Base-by-base conservation (phyloP, 37 sponge, comb jelly and placozoan species). In the Haliclona indistincta region DNA sequence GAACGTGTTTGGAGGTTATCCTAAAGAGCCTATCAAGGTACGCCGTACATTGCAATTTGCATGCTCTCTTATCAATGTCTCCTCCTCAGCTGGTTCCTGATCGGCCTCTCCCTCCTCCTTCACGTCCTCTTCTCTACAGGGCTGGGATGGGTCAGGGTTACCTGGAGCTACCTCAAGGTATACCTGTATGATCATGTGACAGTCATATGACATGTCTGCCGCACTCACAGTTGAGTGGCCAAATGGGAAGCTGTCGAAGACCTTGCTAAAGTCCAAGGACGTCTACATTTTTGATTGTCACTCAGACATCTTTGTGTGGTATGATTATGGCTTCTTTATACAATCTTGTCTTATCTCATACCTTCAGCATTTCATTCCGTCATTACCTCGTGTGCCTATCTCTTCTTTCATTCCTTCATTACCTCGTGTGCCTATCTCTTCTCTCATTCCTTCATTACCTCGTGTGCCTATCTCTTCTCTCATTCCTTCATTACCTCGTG, bases 131-230 rank as follows among this genome's bases (percentile, higher is more conserved):
- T 7, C 55, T 94, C 29, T 90, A 91, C 64, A 75, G 77, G 43
- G 95, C 86, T 0, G 85, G 76, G 28, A 73, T 96, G 51, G 97
- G 97, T 17, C 79, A 83, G 38, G 97, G 97, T 26, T 96, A 93
- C 60, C 75, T 96, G 71, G 97, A 96, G 73, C 79, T 96, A 25
- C 97, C 97, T 17, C 97, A 96, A 70, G 80, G 85, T 78, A 67
- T 29, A 73, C 37, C 41, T 20, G 1, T 28, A 23, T 68, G 68
- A 26, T 71, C 20, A 22, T 54, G 60, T 34, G 13, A 32, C 8
- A 36, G 13, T 32, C 28, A 66, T 8, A 56, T 28, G 56, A 35
- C 60, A 11, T 6, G 6, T 58, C 62, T 43, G 11, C 13, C 68
- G 5, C 28, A 33, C 42, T 10, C 19, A 0, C 44, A 87, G 81